These are phyloP conservation scores for Phaedon cochleariae DNA, from an alignment of 2,888 invertebrate genomes.

Conservation along the genomic window DNA sequence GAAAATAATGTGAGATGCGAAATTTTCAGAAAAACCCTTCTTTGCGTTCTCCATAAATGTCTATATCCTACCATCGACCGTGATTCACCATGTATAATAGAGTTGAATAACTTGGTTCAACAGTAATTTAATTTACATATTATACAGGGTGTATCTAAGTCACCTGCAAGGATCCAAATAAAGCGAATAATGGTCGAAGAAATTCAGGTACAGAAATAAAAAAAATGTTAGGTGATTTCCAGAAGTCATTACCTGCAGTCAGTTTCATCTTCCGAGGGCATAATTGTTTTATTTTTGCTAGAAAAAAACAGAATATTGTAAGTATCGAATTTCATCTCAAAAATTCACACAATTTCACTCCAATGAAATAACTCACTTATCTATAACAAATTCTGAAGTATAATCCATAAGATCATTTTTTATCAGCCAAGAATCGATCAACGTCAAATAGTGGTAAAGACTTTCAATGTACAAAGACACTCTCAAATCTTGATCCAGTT, in stretches of 20 bases:
- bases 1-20: too few relatives aligned
- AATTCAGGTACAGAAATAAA: too few relatives aligned
- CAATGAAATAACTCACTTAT: conserved; percentile 25
- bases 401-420: conserved; percentile 55
- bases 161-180: too few relatives aligned
- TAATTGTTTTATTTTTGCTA: conserved; percentile 22
- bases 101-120: too few relatives aligned
- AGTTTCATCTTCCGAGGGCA: background rate
- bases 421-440: conserved; percentile 57
- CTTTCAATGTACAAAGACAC: conserved; percentile 56
- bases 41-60: too few relatives aligned
- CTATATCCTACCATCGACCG: too few relatives aligned
- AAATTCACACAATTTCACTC: background rate
- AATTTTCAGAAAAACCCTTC: too few relatives aligned
- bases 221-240: background rate
- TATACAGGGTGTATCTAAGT: too few relatives aligned
- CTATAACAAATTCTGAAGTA: conserved; percentile 56
- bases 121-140: too few relatives aligned
- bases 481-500: conserved; percentile 56
- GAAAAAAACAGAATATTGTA: conserved; percentile 6
- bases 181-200: too few relatives aligned
- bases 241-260: conserved; percentile 3
- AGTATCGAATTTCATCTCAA: too few relatives aligned
- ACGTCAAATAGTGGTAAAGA: conserved; percentile 54
- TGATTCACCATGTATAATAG: too few relatives aligned